Evolutionary conservation across 2,797 vertebrate genomes (phyloP).

Genomic region (Thamnophis elegans): DNA sequence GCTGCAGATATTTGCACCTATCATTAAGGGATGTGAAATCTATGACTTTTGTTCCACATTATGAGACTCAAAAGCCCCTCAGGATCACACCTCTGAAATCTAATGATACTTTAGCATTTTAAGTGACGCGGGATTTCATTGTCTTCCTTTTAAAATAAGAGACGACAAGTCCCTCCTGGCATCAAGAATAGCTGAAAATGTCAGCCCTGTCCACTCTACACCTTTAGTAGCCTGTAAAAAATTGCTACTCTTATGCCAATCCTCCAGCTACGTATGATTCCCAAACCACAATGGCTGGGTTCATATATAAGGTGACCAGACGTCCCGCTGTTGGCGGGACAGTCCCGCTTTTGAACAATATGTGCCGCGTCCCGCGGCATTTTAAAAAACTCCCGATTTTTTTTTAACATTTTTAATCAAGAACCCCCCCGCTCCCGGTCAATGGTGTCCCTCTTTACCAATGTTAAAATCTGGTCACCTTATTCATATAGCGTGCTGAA

Average conservation of each 20-base stretch:
- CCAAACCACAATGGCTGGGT: background rate
- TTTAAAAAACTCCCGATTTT: too few relatives aligned
- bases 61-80: background rate
- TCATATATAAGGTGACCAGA: too few relatives aligned
- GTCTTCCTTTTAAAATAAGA: background rate
- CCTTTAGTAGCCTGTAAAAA: background rate
- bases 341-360: too few relatives aligned
- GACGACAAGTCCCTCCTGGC: background rate
- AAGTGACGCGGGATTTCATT: background rate
- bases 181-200: background rate
- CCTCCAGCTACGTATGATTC: background rate
- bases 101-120: background rate
- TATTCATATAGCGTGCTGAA: background rate
- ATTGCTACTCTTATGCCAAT: background rate
- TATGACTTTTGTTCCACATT: background rate
- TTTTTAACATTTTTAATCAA: too few relatives aligned
- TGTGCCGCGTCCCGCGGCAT: too few relatives aligned
- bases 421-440: too few relatives aligned
- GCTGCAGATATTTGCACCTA: background rate
- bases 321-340: too few relatives aligned
- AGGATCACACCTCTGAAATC: background rate
- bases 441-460: too few relatives aligned
- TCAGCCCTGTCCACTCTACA: background rate
- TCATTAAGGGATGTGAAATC: background rate
- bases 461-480: too few relatives aligned